Conservation (phyloP, 2,888 invertebrate species). For the Microplitis manilae region DNA sequence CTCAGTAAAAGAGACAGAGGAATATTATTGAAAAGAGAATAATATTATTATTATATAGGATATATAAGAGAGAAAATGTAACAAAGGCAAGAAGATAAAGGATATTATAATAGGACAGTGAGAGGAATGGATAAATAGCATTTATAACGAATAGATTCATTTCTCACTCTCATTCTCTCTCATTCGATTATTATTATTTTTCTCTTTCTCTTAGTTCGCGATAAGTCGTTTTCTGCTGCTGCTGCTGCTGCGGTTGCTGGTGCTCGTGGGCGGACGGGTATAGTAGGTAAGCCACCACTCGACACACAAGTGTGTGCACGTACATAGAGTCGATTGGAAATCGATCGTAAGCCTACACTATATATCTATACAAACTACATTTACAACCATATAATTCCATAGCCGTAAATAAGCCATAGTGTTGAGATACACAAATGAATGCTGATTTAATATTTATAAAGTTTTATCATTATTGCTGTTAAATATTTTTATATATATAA, state of each 20-base stretch:
- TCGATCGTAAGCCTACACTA: conserved; percentile 46
- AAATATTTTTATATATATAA: background rate
- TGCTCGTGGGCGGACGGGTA: conserved; percentile 52
- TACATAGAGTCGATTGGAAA: conserved; percentile 48
- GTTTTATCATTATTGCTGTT: background rate
- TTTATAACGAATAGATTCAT: conserved; percentile 42
- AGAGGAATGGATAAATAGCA: conserved; percentile 48
- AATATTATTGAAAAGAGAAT: conserved; percentile 19
- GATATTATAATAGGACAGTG: conserved; percentile 49
- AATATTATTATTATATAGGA: conserved; percentile 7
- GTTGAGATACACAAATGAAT: background rate
- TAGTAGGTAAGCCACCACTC: background rate
- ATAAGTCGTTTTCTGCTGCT: conserved; percentile 46
- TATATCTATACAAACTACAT: background rate
- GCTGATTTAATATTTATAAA: background rate
- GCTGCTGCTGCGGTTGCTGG: conserved; percentile 16
- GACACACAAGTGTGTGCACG: background rate
- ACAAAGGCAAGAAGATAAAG: conserved; percentile 54
- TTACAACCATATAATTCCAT: conserved; percentile 1
- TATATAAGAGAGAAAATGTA: conserved; percentile 44
- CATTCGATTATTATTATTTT: background rate
- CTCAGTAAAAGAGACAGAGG: conserved; percentile 29
- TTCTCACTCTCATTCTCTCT: conserved; percentile 47
- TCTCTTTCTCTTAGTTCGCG: conserved; percentile 45
- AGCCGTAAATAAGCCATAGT: background rate